These are phyloP conservation scores for Archegozetes longisetosus DNA, from an alignment of 1,140 invertebrate species.

Conservation along the genomic window DNA sequence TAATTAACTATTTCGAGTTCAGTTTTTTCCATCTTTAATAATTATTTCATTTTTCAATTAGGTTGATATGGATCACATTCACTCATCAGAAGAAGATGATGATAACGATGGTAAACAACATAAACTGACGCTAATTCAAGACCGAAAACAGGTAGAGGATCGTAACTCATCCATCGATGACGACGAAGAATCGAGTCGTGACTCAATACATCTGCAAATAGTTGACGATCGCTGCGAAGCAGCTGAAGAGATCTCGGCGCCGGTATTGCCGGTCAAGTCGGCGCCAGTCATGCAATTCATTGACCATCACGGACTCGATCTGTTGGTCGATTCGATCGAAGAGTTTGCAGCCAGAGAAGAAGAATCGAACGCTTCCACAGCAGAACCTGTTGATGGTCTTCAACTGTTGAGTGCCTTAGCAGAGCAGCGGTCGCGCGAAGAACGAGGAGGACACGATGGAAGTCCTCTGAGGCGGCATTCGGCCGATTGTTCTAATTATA, in stretches of 20 bases:
- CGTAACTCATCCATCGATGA: background rate
- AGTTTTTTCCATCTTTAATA: no score
- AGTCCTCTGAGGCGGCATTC: slow-evolving; percentile 33
- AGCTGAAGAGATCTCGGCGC: background rate
- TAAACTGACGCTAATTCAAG: background rate
- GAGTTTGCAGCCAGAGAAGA: slow-evolving; percentile 28
- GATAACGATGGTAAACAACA: background rate
- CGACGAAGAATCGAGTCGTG: background rate
- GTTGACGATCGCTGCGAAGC: background rate
- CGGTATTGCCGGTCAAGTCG: slow-evolving; percentile 17
- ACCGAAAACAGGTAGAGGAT: background rate
- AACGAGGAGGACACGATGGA: slow-evolving; percentile 45
- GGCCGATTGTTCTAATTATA: slow-evolving; percentile 32
- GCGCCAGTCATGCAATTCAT: slow-evolving; percentile 21
- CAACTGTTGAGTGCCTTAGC: slow-evolving; percentile 65
- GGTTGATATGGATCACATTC: background rate
- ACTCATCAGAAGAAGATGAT: background rate
- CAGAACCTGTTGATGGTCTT: slow-evolving; percentile 34
- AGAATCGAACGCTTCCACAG: background rate
- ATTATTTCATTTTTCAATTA: no score
- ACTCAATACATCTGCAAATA: background rate
- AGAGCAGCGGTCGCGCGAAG: slow-evolving; percentile 62
- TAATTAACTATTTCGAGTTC: no score
- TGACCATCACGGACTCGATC: slow-evolving; percentile 44
- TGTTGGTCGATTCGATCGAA: slow-evolving; percentile 62